Evolutionary conservation across 2,888 invertebrate genomes (phyloP), one percentile per base, ranked within the genome.

Genomic region (Brachylomia viminalis): DNA sequence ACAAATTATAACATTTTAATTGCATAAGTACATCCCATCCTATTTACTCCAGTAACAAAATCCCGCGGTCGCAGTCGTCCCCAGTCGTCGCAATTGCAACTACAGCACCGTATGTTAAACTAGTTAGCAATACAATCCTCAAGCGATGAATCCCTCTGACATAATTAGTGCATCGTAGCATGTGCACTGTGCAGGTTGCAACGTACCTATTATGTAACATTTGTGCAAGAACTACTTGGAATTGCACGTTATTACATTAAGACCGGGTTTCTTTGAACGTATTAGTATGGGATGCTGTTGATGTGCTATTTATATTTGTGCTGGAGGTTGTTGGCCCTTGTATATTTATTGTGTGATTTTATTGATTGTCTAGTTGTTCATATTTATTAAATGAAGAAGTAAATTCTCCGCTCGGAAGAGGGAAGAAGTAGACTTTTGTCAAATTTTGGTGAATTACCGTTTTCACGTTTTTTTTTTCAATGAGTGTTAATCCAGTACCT

Each of bases 81-180:
- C 49, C 30, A 67, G 58, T 27, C 38, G 30, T n/a, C 30, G 56
- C 45, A 74, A 72, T 52, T 23, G 27, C 20, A 82, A 72, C 79
- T 75, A 72, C 30, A 73, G 62, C 15, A 47, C 49, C 45, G 42
- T 77, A 84, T 80, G 69, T 66, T 64, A 61, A 77, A 77, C 62
- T 77, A 75, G 79, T 85, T 85, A 77, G 52, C 56, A 79, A 64
- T 62, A 73, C 79, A 77, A 87, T 76, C 62, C 79, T 73, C 75
- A 11, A 69, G 86, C 79, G 79, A 73, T 75, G 83, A 82, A 82
- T 82, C 65, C 67, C 64, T 75, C 62, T 85, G 83, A 87, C 77
- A 67, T 79, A 85, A 85, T 85, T 82, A 87, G 66, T 75, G 75
- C 77, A 82, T 82, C 42, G 65, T 65, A 82, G 61, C 71, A 68